phyloP scores from a whole-genome alignment of 2,888 invertebrate genomes.

The Zygothrica quintamaculata region DNA sequence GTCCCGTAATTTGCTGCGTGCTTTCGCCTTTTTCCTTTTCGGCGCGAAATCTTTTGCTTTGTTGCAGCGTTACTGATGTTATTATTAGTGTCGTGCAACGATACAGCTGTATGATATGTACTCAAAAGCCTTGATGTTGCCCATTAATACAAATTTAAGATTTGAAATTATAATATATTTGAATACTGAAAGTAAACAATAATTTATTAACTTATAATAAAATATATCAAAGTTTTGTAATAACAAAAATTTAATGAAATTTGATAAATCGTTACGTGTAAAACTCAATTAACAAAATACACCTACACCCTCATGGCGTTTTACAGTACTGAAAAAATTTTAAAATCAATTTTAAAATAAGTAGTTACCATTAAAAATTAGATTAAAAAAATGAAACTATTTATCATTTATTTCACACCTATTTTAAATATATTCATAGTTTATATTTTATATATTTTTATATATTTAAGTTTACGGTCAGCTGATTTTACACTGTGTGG shows the following conservation, averaged over 20 bases:
- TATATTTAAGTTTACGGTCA: constrained; percentile 10
- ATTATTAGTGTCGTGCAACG: constrained; percentile 55
- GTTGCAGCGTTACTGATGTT: constrained; percentile 71
- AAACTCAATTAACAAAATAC: not conserved
- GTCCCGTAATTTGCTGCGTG: constrained; percentile 33
- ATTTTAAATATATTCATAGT: not conserved
- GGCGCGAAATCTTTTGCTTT: constrained; percentile 78
- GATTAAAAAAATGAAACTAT: no score
- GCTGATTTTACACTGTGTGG: constrained; percentile 35
- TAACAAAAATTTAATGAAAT: not conserved
- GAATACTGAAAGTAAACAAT: no score
- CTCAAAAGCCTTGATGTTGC: not conserved
- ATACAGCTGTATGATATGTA: constrained; percentile 48
- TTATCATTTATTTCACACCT: no score
- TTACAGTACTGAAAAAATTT: constrained; percentile 30
- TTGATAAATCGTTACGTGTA: constrained; percentile 11
- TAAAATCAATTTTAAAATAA: no score
- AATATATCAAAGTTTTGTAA: no score
- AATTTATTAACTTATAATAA: no score
- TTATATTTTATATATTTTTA: not conserved
- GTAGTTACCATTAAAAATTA: no score
- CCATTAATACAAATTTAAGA: not conserved
- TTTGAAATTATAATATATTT: no score
- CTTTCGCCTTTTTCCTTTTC: constrained; percentile 65
- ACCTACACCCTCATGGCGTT: constrained; percentile 29